These are phyloP conservation scores for Formicarius rufipectus DNA, from an alignment of 2,113 vertebrate genomes.

Conservation along the genomic window DNA sequence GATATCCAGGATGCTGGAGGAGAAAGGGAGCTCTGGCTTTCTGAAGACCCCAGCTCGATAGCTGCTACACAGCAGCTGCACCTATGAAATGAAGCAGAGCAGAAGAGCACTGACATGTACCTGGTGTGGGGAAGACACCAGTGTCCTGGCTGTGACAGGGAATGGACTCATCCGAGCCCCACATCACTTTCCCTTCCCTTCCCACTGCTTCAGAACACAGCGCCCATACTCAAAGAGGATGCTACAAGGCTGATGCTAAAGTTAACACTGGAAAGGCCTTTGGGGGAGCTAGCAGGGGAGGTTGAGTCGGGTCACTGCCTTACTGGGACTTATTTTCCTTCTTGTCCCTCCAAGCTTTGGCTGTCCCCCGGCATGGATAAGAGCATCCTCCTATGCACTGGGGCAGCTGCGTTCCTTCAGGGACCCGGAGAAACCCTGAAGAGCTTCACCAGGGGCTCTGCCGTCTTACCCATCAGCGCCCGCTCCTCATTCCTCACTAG, in stretches of 20 bases:
- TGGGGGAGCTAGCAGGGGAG: not conserved
- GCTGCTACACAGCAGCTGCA: not conserved
- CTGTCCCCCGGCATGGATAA: not conserved
- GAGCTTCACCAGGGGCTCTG: not conserved
- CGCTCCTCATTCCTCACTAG: not conserved
- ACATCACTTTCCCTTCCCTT: not conserved
- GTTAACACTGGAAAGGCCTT: not conserved
- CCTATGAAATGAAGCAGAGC: accelerated
- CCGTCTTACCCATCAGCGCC: not conserved
- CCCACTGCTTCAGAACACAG: not conserved
- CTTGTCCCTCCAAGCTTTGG: not conserved
- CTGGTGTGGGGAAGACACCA: not conserved
- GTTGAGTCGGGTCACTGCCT: not conserved
- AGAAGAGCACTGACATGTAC: not conserved
- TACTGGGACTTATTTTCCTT: not conserved
- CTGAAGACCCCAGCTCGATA: not conserved
- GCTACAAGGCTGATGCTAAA: not conserved
- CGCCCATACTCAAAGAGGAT: accelerated
- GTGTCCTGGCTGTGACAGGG: not conserved
- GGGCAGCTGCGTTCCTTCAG: not conserved
- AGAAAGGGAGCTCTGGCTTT: not conserved
- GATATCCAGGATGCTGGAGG: not conserved
- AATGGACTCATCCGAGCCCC: not conserved
- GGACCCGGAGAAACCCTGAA: not conserved
- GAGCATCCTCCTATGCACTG: not conserved